Evolutionary conservation across 2,888 invertebrate species (phyloP).

Genomic region (Acanthococcus lagerstroemiae): DNA sequence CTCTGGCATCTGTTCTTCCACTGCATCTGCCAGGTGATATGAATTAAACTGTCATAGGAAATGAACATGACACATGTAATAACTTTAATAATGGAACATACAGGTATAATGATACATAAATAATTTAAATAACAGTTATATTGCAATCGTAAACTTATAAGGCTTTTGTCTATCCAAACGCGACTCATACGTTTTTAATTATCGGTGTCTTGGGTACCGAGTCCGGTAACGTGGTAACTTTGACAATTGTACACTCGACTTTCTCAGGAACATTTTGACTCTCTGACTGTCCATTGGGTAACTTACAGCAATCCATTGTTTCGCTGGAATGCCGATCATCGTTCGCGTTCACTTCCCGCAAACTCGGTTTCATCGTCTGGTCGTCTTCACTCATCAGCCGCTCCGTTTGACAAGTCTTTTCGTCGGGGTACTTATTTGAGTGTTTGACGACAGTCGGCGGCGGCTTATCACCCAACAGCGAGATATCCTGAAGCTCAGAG

Average conservation of each 20-base stretch:
- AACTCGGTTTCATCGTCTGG: neutral
- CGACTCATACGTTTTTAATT: no score
- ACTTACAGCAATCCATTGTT: slow-evolving; percentile 1
- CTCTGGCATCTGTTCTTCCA: no score
- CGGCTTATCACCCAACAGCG: neutral
- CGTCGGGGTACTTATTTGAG: neutral
- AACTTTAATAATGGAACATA: no score
- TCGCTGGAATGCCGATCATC: slow-evolving; percentile 5
- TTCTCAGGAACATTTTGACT: slow-evolving; percentile 8
- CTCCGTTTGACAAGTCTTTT: neutral
- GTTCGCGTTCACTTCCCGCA: neutral
- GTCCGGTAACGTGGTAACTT: slow-evolving; percentile 28
- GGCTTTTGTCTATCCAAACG: no score
- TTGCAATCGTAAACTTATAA: no score
- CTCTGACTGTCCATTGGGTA: slow-evolving; percentile 14
- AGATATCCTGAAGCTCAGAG: neutral
- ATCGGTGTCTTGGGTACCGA: slow-evolving; percentile 24
- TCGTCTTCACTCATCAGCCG: neutral
- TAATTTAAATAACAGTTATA: no score
- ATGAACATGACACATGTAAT: no score
- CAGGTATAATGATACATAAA: no score
- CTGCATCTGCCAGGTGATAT: no score
- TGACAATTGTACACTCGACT: slow-evolving; percentile 15
- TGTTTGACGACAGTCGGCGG: neutral
- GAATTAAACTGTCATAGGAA: no score